Conservation (phyloP, 2,888 invertebrate species). For the Lepidocyrtoides sp. region DNA sequence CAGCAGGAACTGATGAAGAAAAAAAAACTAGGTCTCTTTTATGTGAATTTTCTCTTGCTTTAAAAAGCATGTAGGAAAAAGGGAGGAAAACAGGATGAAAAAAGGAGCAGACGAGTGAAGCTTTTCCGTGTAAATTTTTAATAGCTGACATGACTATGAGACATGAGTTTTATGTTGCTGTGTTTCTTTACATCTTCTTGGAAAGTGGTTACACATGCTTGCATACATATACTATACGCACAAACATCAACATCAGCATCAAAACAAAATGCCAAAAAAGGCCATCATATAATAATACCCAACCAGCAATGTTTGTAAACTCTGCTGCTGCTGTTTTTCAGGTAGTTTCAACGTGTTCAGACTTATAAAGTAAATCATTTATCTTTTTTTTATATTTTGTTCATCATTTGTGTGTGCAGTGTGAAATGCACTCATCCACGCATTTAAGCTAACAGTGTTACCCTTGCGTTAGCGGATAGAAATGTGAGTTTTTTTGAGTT, state of each 20-base stretch:
- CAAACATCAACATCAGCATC: not conserved
- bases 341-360: constrained; percentile 40
- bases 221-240: not conserved
- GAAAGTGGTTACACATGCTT: not conserved
- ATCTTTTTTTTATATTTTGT: constrained; percentile 11
- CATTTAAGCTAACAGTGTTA: not conserved
- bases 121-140: constrained; percentile 36
- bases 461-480: not conserved
- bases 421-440: constrained; percentile 30
- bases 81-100: not conserved
- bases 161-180: not conserved
- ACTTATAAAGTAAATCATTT: constrained; percentile 42
- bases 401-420: constrained; percentile 43
- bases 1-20: not conserved
- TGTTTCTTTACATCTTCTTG: not conserved
- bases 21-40: not conserved
- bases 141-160: constrained; percentile 13
- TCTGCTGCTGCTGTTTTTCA: constrained; percentile 10
- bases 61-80: not conserved
- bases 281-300: not conserved
- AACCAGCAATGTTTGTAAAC: not conserved
- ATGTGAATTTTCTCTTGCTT: not conserved
- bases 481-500: too few species aligned
- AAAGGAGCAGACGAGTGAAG: too few species aligned
- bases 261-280: not conserved